These are phyloP conservation scores for Latrodectus geometricus DNA, from an alignment of 1,140 invertebrate species.

Conservation along the genomic window DNA sequence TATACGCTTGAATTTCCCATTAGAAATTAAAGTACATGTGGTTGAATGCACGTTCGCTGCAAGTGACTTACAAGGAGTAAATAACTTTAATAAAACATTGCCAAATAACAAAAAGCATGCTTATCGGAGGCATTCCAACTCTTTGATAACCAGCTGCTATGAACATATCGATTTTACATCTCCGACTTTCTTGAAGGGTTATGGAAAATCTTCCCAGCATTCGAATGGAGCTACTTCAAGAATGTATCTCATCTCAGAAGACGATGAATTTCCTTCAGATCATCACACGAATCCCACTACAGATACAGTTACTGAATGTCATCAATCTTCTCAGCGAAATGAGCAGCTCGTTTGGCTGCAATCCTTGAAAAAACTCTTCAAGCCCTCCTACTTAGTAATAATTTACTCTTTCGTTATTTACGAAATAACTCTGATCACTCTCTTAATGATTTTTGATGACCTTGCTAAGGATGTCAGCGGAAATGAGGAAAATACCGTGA, in stretches of 20 bases:
- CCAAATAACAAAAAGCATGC: neutral
- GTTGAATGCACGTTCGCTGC: slow-evolving; percentile 31
- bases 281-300: neutral
- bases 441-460: slow-evolving; percentile 11
- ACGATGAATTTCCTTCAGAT: neutral
- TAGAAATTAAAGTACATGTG: slow-evolving; percentile 40
- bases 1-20: neutral
- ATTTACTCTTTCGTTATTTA: slow-evolving; percentile 12
- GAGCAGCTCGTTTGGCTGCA: neutral
- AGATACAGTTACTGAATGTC: neutral
- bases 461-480: neutral
- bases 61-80: neutral
- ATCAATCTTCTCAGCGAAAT: neutral
- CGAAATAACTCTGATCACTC: slow-evolving; percentile 3
- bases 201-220: slow-evolving; percentile 1
- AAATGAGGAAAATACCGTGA: neutral
- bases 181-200: neutral
- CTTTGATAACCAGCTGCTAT: slow-evolving; percentile 12
- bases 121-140: slow-evolving; percentile 27
- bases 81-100: neutral
- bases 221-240: neutral
- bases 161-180: slow-evolving; percentile 27
- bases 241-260: slow-evolving; percentile 30
- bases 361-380: neutral
- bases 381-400: neutral